Conservation (phyloP, 2,113 vertebrate genomes). For the Pseudolaguvia tuberculata region DNA sequence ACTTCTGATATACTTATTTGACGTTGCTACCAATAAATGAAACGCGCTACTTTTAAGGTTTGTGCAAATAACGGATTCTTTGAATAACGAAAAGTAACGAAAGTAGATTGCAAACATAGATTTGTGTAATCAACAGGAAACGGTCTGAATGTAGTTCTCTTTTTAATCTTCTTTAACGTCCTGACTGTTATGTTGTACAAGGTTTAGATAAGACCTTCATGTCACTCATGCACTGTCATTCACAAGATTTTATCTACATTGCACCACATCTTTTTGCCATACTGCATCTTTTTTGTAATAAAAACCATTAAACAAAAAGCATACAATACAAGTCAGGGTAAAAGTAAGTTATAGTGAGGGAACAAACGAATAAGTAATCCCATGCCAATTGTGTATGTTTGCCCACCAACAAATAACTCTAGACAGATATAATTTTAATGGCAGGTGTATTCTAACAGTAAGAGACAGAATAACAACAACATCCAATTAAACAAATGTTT, state of each 20-base stretch:
- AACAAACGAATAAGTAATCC: no score
- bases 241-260: background rate
- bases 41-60: background rate
- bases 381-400: no score
- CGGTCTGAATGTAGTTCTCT: background rate
- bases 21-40: background rate
- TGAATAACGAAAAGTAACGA: background rate
- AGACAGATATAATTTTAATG: no score
- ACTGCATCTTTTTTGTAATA: no score
- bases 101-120: slow-evolving; percentile 16
- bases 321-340: no score
- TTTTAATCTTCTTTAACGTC: slow-evolving; percentile 27
- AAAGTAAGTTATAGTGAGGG: no score
- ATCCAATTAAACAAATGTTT: no score
- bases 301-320: no score
- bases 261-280: background rate
- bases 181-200: background rate
- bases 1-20: background rate
- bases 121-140: slow-evolving; percentile 36
- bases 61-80: background rate
- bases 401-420: no score
- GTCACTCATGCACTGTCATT: background rate
- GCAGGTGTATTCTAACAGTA: no score
- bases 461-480: no score
- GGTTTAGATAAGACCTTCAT: background rate